Base-by-base conservation (phyloP, 2,113 vertebrate species). In the Tragelaphus imberbis region DNA sequence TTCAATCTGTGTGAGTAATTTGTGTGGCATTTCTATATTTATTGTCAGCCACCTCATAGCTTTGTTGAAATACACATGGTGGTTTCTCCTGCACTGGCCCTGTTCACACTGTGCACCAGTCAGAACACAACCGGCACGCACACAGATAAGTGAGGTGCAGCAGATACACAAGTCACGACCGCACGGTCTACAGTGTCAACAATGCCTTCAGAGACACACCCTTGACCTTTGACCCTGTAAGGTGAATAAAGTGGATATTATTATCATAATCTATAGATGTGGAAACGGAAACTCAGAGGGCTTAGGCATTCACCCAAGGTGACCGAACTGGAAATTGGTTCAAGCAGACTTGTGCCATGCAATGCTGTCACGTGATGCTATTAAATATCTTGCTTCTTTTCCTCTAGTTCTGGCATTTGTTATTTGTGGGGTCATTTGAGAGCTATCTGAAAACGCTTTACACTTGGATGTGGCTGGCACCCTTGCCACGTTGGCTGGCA, bases 61-160 rank as follows among this genome's bases (percentile, higher is more conserved):
- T 58, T 11, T 84, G 49, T 4, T 87, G 56, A 87, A 93, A 61
- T 3, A 40, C 27, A 3, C n/a, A 7, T 13, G 44, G 16, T 15
- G 49, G 44, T 30, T 28, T 36, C 44, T n/a, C 2, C 49, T 40
- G 14, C 2, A 28, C 17, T 3, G 14, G 71, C 6, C 3, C 40
- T 17, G 3, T 15, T 44, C 25, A 53, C 16, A 28, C 33, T 36
- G 21, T 56, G 27, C 19, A 49, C 6, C 13, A 56, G 53, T 33
- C 58, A 63, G 1, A 51, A 88, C 5, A 33, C 10, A 19, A 49
- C 0, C 1, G 13, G 49, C 4, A n/a, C 3, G 0, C 3, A 63
- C 13, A 23, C 14, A 56, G 44, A 77, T 40, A 28, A 59, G 77
- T 0, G 19, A 53, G 10, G 30, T 28, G 2, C 11, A 1, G 11